Evolutionary conservation across 2,888 invertebrate genomes (phyloP), one percentile per base, ranked within the genome.

Genomic region (Cetonia aurata): DNA sequence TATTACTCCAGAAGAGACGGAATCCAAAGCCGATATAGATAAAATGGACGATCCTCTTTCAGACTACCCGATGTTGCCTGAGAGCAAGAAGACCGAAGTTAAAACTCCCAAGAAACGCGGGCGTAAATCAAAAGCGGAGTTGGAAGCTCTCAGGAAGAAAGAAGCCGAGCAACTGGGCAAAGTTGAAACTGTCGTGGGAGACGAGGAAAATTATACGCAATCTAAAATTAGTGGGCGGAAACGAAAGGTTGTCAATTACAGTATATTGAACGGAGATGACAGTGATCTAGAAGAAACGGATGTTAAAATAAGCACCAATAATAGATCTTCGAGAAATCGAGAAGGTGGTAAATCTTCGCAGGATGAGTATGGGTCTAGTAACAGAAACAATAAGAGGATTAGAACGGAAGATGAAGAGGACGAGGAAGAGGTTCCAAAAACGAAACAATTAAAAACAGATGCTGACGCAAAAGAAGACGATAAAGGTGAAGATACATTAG

Each of bases 101-200:
- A 52, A 65, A 48, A 55, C 59, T 6, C 69, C 66, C 4, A 72
- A 71, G 31, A 72, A 71, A 66, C 69, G 72, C 19, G 73, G 71
- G 0, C 53, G 72, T 25, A 71, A 69, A 56, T 71, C 70, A 19
- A 74, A 73, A 66, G 59, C 70, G 8, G 73, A 73, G 56, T 46
- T 62, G 10, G 66, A 44, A 13, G 59, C 41, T 13, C 48, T 69
- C 4, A 42, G 17, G 37, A 42, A 53, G 15, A 52, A 62, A 60
- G 59, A 53, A 53, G 17, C 46, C 3, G 57, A 68, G 6, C n/a
- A 65, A 65, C 6, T 37, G 8, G 41, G 1, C 8, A 66, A 17
- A 48, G 17, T 33, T 13, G 15, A 66, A 12, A 25, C 15, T 9
- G 15, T 10, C 19, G 25, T 19, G 10, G 3, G 13, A 8, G 2